Evolutionary conservation across 2,113 vertebrate genomes (phyloP), one percentile per base, ranked within the genome.

Genomic region (Salvelinus fontinalis): DNA sequence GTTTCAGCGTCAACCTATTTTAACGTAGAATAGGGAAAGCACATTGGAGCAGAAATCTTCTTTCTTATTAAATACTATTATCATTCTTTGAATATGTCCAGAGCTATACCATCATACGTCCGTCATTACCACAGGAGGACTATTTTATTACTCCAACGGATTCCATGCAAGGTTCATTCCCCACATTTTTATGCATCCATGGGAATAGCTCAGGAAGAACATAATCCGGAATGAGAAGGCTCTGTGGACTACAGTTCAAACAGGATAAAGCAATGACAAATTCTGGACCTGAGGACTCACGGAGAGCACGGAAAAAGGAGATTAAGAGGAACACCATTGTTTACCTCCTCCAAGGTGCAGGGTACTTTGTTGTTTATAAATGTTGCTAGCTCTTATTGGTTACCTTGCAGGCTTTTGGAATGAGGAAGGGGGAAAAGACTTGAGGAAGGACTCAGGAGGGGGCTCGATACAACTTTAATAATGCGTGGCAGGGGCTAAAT

Each of bases 401-500:
- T 91, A 79, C 83, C 87, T 89, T 66, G 84, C 81, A 84, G 88
- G 89, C 89, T 86, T 85, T 76, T 71, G 79, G 80, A 79, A 75
- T 67, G 78, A 27, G 75, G 62, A n/a, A 27, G 69, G 29, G 69
- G 70, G 11, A 44, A 11, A 69, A 22, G 78, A 75, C 76, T 84
- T 86, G 67, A 83, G 84, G 79, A 82, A 82, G 84, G 78, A 81
- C 85, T 86, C 83, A 81, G 90, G 87, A 85, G 87, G 88, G 87
- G 74, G 88, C 85, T 89, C 90, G 90, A 89, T 91, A 89, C 85
- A 87, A 88, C 90, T 91, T 91, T 92, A 93, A 93, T 93, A 92
- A 93, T 85, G 89, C 86, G 84, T 89, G 90, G 87, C 86, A 83
- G 82, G 65, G 86, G 90, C 86, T 91, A 91, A 93, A 93, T 90